Evolutionary conservation across 2,797 vertebrate species (phyloP).

Genomic region (Peromyscus melanophrys): DNA sequence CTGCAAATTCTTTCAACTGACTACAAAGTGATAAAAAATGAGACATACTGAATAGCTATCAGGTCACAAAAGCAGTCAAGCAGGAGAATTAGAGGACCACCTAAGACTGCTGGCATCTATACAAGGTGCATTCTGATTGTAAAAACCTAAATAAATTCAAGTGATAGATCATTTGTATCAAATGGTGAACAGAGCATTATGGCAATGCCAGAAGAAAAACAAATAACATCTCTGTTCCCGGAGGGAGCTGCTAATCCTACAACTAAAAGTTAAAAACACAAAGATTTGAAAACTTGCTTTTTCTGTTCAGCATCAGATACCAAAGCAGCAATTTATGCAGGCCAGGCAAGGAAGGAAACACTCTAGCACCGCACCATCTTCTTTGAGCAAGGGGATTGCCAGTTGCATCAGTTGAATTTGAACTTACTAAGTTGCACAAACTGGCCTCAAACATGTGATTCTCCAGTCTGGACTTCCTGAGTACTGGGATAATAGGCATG

Average conservation of each 20-base stretch:
- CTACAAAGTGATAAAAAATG: not conserved
- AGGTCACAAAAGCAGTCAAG: not conserved
- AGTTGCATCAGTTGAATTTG: not conserved
- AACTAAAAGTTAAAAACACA: slow-evolving; percentile 5
- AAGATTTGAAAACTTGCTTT: not conserved
- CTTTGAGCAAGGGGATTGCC: not conserved
- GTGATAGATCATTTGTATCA: not conserved
- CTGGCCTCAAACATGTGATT: not conserved
- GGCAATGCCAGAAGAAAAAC: not conserved
- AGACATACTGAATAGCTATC: not conserved
- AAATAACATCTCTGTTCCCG: not conserved
- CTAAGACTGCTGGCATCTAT: not conserved
- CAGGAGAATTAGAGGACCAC: not conserved
- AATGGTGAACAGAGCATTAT: not conserved
- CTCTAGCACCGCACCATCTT: not conserved
- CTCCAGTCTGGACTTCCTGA: not conserved
- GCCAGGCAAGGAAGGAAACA: not conserved
- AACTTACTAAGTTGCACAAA: not conserved
- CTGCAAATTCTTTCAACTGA: not conserved
- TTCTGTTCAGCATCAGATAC: not conserved
- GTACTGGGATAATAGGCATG: not conserved
- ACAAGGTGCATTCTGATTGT: not conserved
- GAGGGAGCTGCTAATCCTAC: not conserved
- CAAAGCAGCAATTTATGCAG: not conserved
- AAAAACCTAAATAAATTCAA: slow-evolving; percentile 44